These are phyloP conservation scores for Peribatodes rhomboidaria DNA, from an alignment of 2,888 invertebrate species.

Conservation along the genomic window DNA sequence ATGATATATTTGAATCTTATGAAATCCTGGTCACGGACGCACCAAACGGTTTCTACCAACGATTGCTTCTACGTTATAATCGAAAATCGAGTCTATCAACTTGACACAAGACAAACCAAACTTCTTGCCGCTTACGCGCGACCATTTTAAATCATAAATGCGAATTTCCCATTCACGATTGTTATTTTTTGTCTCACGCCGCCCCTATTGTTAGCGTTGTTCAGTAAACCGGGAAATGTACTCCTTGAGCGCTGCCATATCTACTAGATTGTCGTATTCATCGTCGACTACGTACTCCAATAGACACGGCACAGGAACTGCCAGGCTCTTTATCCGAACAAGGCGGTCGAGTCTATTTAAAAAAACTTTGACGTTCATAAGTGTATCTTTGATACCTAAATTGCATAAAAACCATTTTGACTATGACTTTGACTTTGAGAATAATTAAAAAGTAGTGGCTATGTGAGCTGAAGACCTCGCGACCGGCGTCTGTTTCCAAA, in stretches of 20 bases:
- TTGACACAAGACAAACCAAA: neutral
- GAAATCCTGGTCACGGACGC: no score
- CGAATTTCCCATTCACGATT: neutral
- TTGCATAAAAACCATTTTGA: no score
- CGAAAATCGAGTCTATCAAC: neutral
- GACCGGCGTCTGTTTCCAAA: no score
- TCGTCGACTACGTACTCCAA: constrained; percentile 8
- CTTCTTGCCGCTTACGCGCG: neutral
- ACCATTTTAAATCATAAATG: neutral
- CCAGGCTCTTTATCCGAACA: neutral
- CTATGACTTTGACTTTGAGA: no score
- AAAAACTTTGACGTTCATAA: no score
- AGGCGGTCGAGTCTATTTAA: no score
- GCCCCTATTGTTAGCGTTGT: constrained; percentile 1
- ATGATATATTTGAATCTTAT: no score
- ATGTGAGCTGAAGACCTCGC: no score
- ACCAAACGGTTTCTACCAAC: no score
- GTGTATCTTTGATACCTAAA: no score
- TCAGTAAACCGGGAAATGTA: constrained; percentile 26
- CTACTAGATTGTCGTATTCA: constrained; percentile 19
- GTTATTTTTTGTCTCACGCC: constrained; percentile 9
- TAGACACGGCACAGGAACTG: neutral
- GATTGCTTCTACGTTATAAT: neutral
- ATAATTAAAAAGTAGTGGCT: no score
- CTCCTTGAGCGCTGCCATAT: constrained; percentile 26